A percentile compares a stretch with the other conserved stretches of the same genome.
Conservation (phyloP, 2,888 invertebrate species). For the Epiblema foenella region DNA sequence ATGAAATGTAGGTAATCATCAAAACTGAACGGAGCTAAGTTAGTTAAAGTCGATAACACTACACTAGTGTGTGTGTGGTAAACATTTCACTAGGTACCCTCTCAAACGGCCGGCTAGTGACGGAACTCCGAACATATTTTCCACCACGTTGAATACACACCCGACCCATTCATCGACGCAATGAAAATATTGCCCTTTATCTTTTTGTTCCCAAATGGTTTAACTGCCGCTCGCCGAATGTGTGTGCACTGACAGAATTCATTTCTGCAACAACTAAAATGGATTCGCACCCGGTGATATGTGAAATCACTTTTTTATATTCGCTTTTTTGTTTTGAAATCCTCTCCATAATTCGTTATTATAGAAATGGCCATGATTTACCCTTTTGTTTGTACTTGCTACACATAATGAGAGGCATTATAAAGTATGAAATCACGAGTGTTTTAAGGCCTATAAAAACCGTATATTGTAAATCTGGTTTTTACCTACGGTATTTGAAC, state of each 20-base stretch:
- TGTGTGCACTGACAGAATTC: constrained; percentile 72
- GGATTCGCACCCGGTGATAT: constrained; percentile 69
- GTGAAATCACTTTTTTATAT: constrained; percentile 69
- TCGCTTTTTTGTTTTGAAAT: constrained; percentile 45
- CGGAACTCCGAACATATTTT: constrained; percentile 63
- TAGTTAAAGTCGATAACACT: neutral
- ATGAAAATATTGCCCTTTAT: constrained; percentile 80
- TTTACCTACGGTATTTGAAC: too few species aligned
- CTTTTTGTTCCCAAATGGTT: constrained; percentile 71
- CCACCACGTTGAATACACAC: constrained; percentile 75
- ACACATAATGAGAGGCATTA: too few species aligned
- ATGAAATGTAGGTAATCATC: neutral
- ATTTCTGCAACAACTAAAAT: constrained; percentile 70
- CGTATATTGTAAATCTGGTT: too few species aligned
- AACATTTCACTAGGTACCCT: constrained; percentile 3
- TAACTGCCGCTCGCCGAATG: constrained; percentile 61
- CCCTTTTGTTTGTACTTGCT: neutral
- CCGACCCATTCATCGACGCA: constrained; percentile 72
- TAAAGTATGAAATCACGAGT: too few species aligned
- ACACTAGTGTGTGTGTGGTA: neutral
- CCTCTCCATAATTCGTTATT: constrained; percentile 11
- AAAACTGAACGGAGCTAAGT: neutral
- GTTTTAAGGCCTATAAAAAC: too few species aligned
- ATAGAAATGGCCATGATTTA: neutral
- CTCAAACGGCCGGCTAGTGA: constrained; percentile 1